These are phyloP conservation scores for Hoplostethus mediterraneus DNA, from an alignment of 2,797 vertebrate species.

Conservation along the genomic window DNA sequence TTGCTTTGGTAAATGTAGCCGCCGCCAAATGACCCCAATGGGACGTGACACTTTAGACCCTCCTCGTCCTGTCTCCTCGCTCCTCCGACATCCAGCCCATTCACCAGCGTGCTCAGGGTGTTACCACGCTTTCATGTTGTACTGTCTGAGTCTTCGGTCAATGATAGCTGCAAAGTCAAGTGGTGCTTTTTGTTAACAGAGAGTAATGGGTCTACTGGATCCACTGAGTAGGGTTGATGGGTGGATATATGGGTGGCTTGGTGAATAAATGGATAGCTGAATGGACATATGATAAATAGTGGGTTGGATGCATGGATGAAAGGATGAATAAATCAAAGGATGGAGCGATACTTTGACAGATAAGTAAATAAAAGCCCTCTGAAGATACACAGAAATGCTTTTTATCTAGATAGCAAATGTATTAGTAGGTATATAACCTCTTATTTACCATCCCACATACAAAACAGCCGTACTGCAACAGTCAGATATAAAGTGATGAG, in stretches of 20 bases:
- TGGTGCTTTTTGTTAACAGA: constrained; percentile 24
- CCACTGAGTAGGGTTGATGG: constrained; percentile 20
- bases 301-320: constrained; percentile 47
- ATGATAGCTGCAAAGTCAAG: constrained; percentile 11
- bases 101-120: constrained; percentile 15
- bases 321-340: constrained; percentile 53
- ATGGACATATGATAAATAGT: constrained; percentile 54
- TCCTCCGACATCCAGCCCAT: constrained; percentile 7
- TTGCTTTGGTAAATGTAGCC: constrained; percentile 80
- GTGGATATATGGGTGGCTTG: constrained; percentile 35
- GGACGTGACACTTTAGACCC: constrained; percentile 77
- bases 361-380: constrained; percentile 49
- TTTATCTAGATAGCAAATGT: constrained; percentile 30
- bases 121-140: constrained; percentile 12
- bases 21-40: constrained; percentile 79
- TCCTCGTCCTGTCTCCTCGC: constrained; percentile 45
- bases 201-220: constrained; percentile 26
- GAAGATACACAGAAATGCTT: constrained; percentile 45
- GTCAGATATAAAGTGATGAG: neutral
- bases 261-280: constrained; percentile 50
- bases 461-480: neutral
- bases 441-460: constrained; percentile 4
- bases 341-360: constrained; percentile 48
- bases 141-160: constrained; percentile 13
- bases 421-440: constrained; percentile 16